Conservation (phyloP, 2,888 invertebrate species). For the Keiferia lycopersicella region DNA sequence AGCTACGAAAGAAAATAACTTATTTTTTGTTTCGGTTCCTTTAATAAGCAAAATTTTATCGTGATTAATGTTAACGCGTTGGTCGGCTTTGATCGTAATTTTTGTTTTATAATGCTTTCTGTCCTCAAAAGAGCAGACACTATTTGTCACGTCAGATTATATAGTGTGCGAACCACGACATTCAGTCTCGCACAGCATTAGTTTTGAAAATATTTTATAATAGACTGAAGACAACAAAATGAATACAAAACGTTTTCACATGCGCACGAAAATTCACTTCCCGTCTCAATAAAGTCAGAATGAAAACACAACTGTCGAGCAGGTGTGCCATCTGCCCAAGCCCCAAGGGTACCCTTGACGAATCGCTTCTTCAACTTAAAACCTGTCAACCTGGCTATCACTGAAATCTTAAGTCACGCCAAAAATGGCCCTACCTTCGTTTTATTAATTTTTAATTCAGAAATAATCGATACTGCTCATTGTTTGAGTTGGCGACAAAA, state of each 20-base stretch:
- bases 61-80: constrained; percentile 20
- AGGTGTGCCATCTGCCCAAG: constrained; percentile 26
- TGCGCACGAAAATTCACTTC: background rate
- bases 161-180: background rate
- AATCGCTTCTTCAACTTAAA: constrained; percentile 29
- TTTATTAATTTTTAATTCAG: constrained; percentile 37
- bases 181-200: background rate
- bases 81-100: constrained; percentile 14
- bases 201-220: background rate
- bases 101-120: background rate
- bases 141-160: constrained; percentile 4
- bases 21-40: background rate
- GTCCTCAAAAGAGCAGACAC: constrained; percentile 3
- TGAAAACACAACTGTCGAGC: constrained; percentile 19
- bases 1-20: constrained; percentile 1
- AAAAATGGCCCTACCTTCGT: constrained; percentile 41
- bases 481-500: constrained; percentile 33
- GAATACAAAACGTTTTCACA: background rate
- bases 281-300: background rate
- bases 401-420: constrained; percentile 27
- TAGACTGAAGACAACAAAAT: background rate
- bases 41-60: constrained; percentile 25
- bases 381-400: constrained; percentile 20
- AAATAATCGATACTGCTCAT: constrained; percentile 26
- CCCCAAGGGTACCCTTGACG: constrained; percentile 28